Conservation (phyloP, 2,888 invertebrate genomes). For the Heliothis peltigera region DNA sequence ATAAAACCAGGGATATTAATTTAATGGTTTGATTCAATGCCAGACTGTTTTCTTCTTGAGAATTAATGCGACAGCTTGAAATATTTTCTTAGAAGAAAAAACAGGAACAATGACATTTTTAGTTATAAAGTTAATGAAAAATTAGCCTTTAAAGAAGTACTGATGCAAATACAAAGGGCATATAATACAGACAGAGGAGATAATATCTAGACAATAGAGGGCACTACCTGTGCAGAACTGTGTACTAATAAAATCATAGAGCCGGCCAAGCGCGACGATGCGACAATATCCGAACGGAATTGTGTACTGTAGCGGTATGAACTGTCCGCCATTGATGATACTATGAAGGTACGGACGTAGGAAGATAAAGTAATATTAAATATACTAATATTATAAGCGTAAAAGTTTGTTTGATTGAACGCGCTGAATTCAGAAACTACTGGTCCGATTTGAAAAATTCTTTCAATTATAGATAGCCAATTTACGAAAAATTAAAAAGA, state of each 20-base stretch:
- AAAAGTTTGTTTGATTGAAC: no score
- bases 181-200: constrained; percentile 8
- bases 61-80: no score
- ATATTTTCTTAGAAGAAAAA: no score
- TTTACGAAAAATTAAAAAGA: no score
- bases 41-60: neutral
- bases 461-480: no score
- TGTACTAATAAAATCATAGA: constrained; percentile 29
- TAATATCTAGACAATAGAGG: constrained; percentile 25
- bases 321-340: neutral
- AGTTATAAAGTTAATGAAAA: no score
- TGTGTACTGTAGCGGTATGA: constrained; percentile 4
- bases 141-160: neutral
- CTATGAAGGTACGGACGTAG: no score
- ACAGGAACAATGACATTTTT: no score
- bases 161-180: neutral
- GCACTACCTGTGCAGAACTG: constrained; percentile 18
- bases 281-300: constrained; percentile 36
- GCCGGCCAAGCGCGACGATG: constrained; percentile 6
- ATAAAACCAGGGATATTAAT: neutral
- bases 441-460: no score
- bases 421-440: no score
- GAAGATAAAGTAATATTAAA: neutral
- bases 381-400: no score
- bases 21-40: neutral